A percentile compares a stretch with the other conserved stretches of the same genome.
These are phyloP conservation scores for Aythya baeri DNA, from an alignment of 2,113 vertebrate species.

Conservation along the genomic window DNA sequence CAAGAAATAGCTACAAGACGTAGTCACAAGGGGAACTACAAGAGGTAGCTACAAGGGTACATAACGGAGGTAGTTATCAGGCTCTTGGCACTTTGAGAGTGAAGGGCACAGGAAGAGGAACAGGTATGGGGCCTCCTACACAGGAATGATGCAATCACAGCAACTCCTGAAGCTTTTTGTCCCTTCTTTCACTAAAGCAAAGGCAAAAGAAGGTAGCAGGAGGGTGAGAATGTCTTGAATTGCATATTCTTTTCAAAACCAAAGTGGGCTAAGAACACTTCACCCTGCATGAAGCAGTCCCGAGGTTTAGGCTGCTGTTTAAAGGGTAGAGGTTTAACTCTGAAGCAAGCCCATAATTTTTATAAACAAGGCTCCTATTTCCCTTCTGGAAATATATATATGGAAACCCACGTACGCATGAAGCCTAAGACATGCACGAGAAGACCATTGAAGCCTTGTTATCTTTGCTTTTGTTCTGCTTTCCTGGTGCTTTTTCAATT, in stretches of 20 bases:
- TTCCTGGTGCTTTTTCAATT: constrained; percentile 60
- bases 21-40: background rate
- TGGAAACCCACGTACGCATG: constrained; percentile 22
- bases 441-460: background rate
- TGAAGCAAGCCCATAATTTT: constrained; percentile 67
- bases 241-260: background rate
- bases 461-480: constrained; percentile 15
- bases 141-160: background rate
- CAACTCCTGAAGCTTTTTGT: background rate
- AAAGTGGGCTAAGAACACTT: constrained; percentile 24
- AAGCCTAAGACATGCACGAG: background rate
- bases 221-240: constrained; percentile 47
- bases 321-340: constrained; percentile 48
- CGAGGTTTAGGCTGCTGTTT: constrained; percentile 36
- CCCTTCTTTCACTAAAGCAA: background rate
- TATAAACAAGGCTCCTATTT: constrained; percentile 63
- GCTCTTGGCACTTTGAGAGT: background rate
- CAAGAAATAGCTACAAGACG: background rate
- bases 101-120: background rate
- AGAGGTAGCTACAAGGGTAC: background rate
- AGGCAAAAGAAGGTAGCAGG: constrained; percentile 12
- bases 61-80: background rate
- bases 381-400: constrained; percentile 53
- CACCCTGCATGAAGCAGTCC: constrained; percentile 16
- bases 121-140: rapidly evolving